Conservation (phyloP, 2,888 invertebrate genomes). For the Agrilus biguttatus region DNA sequence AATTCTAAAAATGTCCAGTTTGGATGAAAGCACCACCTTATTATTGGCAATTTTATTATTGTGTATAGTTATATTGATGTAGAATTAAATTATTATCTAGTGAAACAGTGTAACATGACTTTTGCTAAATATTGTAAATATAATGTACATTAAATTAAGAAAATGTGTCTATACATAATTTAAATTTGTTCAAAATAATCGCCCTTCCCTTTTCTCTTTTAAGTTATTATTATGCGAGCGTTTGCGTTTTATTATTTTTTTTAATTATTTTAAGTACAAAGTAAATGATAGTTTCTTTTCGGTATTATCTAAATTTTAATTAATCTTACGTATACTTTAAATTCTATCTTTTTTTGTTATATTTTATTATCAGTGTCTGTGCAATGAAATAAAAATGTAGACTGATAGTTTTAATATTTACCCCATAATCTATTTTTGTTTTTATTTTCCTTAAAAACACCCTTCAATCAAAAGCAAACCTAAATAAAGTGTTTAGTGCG, state of each 20-base stretch:
- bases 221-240: constrained; percentile 17
- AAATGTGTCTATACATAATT: constrained; percentile 25
- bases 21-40: constrained; percentile 11
- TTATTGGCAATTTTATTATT: constrained; percentile 30
- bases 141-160: constrained; percentile 31
- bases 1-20: too few relatives aligned
- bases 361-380: constrained; percentile 30
- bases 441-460: too few relatives aligned
- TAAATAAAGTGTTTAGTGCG: too few relatives aligned
- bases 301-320: constrained; percentile 23
- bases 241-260: constrained; percentile 15
- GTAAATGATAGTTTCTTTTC: constrained; percentile 21
- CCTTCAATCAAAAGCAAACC: too few relatives aligned
- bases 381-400: constrained; percentile 31
- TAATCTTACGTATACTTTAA: constrained; percentile 21
- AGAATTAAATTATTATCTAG: constrained; percentile 24
- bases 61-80: constrained; percentile 19
- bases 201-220: constrained; percentile 20
- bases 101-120: constrained; percentile 21
- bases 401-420: constrained; percentile 27
- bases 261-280: constrained; percentile 25
- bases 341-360: constrained; percentile 21
- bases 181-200: constrained; percentile 10
- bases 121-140: constrained; percentile 32
- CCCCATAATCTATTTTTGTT: background rate